Evolutionary conservation across 1,140 invertebrate genomes (phyloP), one percentile per base, ranked within the genome.

Genomic region (Spodoptera frugiperda): DNA sequence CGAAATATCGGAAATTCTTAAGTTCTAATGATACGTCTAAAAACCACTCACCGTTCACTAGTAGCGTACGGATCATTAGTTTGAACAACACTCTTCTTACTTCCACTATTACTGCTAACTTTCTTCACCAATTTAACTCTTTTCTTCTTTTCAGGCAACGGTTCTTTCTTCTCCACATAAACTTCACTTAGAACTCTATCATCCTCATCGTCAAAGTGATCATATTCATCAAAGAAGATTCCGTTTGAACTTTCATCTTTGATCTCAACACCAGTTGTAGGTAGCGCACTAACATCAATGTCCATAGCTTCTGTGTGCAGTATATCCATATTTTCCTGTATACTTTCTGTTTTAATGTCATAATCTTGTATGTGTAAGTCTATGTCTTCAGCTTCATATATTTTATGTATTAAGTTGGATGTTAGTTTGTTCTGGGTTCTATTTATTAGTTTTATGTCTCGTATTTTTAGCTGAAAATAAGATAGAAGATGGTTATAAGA

Each of bases 151-250:
- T 84, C 80, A 80, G 4, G 75, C 72, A 12, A 82, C 14, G 44
- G 81, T 87, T 83, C 82, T 46, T 82, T 86, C 57, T 82, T 86
- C 33, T 87, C 86, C 14, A 76, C 82, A 10, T 81, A 84, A 14
- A 93, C 82, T 21, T 91, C 91, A 68, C 91, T 93, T 8, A 93
- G 63, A 2, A 82, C 86, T 73, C 82, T 85, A 76, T 93, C 84
- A 33, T 93, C 89, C 9, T 90, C 90, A 14, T 90, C 89, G 25
- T 87, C 79, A 39, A 87, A 86, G 51, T 87, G 76, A 5, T 39
- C 21, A 11, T 72, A 89, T 8, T 89, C 88, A 19, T 92, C 83
- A 4, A 90, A 85, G 21, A 79, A 92, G 79, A 92, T 90, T 25
- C 87, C 85, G 59, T 91, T 87, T 0, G 12, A 2, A 0, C 6